Base-by-base conservation (phyloP, 2,888 invertebrate genomes). In the Eupithecia subfuscata region DNA sequence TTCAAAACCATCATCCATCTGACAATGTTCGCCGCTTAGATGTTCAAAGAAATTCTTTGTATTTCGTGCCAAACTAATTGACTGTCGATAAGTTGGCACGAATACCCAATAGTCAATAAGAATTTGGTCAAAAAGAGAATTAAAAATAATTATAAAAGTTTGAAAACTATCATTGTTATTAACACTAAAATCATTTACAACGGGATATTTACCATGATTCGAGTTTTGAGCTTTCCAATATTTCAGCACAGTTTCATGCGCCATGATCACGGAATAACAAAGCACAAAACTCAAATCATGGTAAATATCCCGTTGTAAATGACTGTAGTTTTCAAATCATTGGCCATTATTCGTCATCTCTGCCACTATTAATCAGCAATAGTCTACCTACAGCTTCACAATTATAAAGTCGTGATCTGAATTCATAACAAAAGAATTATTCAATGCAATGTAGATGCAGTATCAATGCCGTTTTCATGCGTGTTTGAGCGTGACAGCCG, bases 361-460 rank as follows among this genome's bases (percentile, higher is more conserved):
- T 8, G 52, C 52, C n/a, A 56, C 11, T 22, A 56, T 22, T 56
- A 22, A 56, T 56, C 22, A 56, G 52, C 11, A 11, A 56, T 56
- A 11, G 52, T 56, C n/a, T 48, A 18, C 14, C 18, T 56, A 11
- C 52, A 52, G n/a, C 52, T 56, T 56, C 52, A 56, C 52, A 56
- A 11, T 56, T 56, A 56, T 56, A 22, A 37, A 37, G 65, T 82
- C 81, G 82, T 84, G 84, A 83, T 84, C 84, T 81, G 85, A 84
- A 85, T 87, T 82, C 64, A 84, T 84, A 85, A 84, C 82, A 84
- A 85, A 86, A 83, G 82, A 81, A 85, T 86, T 84, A 87, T 86
- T 84, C 84, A 86, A 84, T 75, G 74, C 77, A 80, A 76, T 78
- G 81, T 78, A 81, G 76, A 79, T 68, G 67, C 18, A 67, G 70